These are phyloP conservation scores for Oligia strigilis DNA, from an alignment of 2,888 invertebrate species.

Conservation along the genomic window DNA sequence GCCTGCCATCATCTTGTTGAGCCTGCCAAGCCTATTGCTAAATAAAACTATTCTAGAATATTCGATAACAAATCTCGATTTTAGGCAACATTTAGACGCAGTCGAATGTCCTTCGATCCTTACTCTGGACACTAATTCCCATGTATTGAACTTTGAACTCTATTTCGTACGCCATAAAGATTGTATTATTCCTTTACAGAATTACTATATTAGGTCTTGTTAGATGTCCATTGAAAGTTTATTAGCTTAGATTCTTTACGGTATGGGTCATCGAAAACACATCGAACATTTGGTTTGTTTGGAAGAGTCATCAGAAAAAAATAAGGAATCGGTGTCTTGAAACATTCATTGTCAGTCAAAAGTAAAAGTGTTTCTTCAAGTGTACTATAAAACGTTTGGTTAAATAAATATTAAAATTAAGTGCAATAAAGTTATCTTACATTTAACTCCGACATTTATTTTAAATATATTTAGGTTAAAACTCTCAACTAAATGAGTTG, in stretches of 20 bases:
- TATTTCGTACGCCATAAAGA: neutral
- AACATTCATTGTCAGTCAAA: slow-evolving; percentile 34
- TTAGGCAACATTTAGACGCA: slow-evolving; percentile 59
- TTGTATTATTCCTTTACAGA: slow-evolving; percentile 11
- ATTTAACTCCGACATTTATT: slow-evolving; percentile 67
- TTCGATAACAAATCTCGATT: slow-evolving; percentile 37
- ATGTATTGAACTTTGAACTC: slow-evolving; percentile 11
- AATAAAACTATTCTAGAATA: slow-evolving; percentile 28
- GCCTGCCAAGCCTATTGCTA: slow-evolving; percentile 26
- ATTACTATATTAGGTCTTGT: slow-evolving; percentile 9
- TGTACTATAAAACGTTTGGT: slow-evolving; percentile 54
- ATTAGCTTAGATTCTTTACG: slow-evolving; percentile 12
- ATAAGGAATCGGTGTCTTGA: slow-evolving; percentile 18
- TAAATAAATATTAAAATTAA: slow-evolving; percentile 58
- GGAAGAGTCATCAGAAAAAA: neutral
- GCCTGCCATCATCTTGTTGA: slow-evolving; percentile 33
- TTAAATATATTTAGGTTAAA: slow-evolving; percentile 65
- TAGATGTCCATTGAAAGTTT: neutral
- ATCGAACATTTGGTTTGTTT: slow-evolving; percentile 4
- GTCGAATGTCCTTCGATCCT: slow-evolving; percentile 16
- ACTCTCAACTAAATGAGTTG: slow-evolving; percentile 76
- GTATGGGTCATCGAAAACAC: slow-evolving; percentile 3
- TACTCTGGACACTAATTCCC: slow-evolving; percentile 25
- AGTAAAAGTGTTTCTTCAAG: slow-evolving; percentile 32
- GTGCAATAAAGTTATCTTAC: slow-evolving; percentile 66